phyloP scores from a whole-genome alignment of 1,140 invertebrate genomes.

The Ganaspis sp. region DNA sequence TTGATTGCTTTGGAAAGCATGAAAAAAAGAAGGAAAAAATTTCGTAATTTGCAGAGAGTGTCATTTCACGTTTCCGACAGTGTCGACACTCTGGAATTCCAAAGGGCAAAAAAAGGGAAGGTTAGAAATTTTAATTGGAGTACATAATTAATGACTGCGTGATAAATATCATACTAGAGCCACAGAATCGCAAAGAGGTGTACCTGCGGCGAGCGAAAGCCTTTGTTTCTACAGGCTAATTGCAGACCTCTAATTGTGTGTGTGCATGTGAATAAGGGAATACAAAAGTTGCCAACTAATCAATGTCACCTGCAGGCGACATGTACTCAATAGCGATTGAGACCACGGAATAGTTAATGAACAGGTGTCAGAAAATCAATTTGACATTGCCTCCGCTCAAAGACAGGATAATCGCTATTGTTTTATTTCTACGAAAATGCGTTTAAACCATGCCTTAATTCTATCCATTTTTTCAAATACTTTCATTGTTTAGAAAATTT shows the following conservation, averaged over 20 bases:
- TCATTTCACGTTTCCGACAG: constrained; percentile 7
- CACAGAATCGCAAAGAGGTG: neutral
- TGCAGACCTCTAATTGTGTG: neutral
- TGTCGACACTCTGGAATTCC: constrained; percentile 15
- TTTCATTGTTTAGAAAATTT: no score
- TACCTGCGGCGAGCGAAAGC: neutral
- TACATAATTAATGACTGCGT: constrained; percentile 20
- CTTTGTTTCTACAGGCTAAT: constrained; percentile 19
- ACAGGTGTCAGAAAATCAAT: constrained; percentile 31
- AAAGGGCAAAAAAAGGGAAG: neutral
- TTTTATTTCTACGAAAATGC: neutral
- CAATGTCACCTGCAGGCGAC: constrained; percentile 14
- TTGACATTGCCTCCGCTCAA: neutral
- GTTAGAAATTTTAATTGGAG: constrained; percentile 28
- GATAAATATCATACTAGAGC: constrained; percentile 14
- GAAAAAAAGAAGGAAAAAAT: constrained; percentile 10
- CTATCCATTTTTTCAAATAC: no score
- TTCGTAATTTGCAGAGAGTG: constrained; percentile 22
- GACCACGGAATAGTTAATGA: constrained; percentile 17
- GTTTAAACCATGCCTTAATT: no score
- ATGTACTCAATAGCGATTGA: constrained; percentile 30
- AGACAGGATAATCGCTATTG: neutral
- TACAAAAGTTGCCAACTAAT: constrained; percentile 29
- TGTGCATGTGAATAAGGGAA: neutral
- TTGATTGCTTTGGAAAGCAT: constrained; percentile 26